A percentile compares a stretch with the other conserved stretches of the same genome.
Evolutionary conservation across 2,113 vertebrate species (phyloP).

Genomic region (Coturnix japonica): DNA sequence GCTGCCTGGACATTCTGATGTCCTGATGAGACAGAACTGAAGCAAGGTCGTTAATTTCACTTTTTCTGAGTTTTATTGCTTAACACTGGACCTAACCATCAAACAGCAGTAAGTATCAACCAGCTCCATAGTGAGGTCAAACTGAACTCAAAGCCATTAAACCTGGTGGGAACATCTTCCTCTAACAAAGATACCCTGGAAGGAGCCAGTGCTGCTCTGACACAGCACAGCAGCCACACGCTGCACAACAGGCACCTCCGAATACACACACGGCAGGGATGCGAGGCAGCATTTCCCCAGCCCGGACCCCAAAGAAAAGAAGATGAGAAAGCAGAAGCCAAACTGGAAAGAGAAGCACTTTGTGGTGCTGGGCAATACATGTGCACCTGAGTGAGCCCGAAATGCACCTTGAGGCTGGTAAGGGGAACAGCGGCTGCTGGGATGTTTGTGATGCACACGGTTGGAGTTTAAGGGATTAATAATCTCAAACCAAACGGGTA

Average conservation of each 20-base stretch:
- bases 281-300: background rate
- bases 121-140: background rate
- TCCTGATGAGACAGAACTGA: background rate
- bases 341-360: rapidly evolving
- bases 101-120: background rate
- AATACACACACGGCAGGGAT: background rate
- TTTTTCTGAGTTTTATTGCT: slow-evolving; percentile 50
- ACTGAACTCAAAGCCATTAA: background rate
- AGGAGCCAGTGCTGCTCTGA: background rate
- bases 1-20: slow-evolving; percentile 42
- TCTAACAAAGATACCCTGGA: background rate
- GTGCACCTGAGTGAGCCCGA: background rate
- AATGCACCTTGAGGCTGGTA: background rate
- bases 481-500: background rate
- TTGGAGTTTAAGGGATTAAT: background rate
- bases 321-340: background rate
- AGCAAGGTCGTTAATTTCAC: slow-evolving; percentile 57
- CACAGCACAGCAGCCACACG: rapidly evolving
- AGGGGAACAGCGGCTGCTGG: rapidly evolving
- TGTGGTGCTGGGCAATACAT: rapidly evolving
- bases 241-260: rapidly evolving
- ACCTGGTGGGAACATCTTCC: background rate
- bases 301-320: background rate
- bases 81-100: background rate
- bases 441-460: background rate